Evolutionary conservation across 2,888 invertebrate species (phyloP), one percentile per base, ranked within the genome.

Genomic region (Geophilus truncorum): DNA sequence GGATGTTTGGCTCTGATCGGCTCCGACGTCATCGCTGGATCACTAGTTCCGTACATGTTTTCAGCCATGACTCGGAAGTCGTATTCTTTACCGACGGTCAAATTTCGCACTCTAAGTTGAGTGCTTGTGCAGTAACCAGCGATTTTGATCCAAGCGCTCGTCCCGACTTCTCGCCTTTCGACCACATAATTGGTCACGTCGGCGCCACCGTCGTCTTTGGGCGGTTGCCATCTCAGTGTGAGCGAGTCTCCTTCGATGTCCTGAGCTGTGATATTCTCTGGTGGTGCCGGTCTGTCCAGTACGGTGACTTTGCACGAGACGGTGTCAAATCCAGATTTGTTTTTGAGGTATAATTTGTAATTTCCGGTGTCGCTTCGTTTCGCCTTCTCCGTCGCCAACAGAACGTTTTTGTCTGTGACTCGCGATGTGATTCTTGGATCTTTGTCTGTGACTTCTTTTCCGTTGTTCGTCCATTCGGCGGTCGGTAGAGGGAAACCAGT

Each of bases 191-290:
- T 89, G 76, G 94, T 95, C 83, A 97, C 94, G 81, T 96, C 95
- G 83, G 96, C 94, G 82, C 97, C 97, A 83, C 97, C 97, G 86
- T 97, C 94, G 86, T 97, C 96, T 81, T 90, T 89, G 1, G 97
- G 96, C 85, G 94, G 93, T 85, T 93, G 92, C 97, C 97, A 97
- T 23, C 92, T 90, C 9, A 97, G 88, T 4, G 94, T 98, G 80
- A 99, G 92, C 1, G 97, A 93, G 88, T 98, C 97, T 12, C 98
- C 97, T 83, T 94, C 94, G 85, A 98, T 96, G 87, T 98, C 97
- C 85, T 96, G 95, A 23, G 96, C 97, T 82, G 94, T 92, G 12
- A 98, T 90, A 86, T 98, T 96, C 85, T 93, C 93, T 32, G 98
- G 98, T 85, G 94, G 93, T 51, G 91, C 91, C 40, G 98, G 98